Evolutionary conservation across 2,888 invertebrate genomes (phyloP).

Genomic region (Mactromeris polynyma): DNA sequence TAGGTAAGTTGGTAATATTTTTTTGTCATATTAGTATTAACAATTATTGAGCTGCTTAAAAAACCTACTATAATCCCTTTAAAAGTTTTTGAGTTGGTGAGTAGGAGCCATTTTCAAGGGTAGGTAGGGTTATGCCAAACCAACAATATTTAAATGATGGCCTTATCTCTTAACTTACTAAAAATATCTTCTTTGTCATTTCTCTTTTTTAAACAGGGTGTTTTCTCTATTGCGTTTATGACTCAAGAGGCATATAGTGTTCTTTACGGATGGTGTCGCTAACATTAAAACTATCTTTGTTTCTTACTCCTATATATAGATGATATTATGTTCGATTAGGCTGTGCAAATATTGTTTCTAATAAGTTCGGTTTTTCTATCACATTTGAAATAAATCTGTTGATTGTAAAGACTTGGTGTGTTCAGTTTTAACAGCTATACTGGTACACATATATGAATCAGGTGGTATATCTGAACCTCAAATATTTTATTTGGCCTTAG

Average conservation of each 20-base stretch:
- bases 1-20: background rate
- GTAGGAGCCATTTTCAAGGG: too few species aligned
- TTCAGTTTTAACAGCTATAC: too few species aligned
- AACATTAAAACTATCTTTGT: background rate
- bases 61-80: too few species aligned
- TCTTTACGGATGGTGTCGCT: background rate
- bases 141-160: too few species aligned
- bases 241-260: background rate
- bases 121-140: too few species aligned
- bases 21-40: background rate
- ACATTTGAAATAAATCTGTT: too few species aligned
- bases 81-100: too few species aligned
- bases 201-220: background rate
- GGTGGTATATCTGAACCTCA: background rate
- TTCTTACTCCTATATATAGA: background rate
- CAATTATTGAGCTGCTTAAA: background rate
- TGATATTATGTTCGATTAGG: background rate
- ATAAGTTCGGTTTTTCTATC: too few species aligned
- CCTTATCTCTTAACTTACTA: background rate
- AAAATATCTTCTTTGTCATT: background rate
- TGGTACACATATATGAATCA: background rate
- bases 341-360: background rate
- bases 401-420: too few species aligned
- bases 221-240: background rate
- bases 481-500: background rate